Conservation (phyloP, 2,113 vertebrate species). For the Heptranchias perlo region DNA sequence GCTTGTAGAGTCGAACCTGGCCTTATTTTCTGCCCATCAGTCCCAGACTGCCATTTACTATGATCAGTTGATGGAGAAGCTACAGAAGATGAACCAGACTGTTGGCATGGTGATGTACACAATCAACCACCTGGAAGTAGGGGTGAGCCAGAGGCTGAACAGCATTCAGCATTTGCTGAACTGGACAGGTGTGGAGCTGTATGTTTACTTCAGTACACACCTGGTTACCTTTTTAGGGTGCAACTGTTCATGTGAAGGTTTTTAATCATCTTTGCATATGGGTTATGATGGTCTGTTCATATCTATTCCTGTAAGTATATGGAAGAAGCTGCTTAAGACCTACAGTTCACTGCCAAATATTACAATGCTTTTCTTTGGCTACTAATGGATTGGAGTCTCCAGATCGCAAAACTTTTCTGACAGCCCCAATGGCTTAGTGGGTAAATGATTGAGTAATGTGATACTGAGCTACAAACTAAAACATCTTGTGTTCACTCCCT, state of each 20-base stretch:
- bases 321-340: too few relatives aligned
- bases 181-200: constrained; percentile 56
- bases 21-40: constrained; percentile 62
- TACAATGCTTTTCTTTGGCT: too few relatives aligned
- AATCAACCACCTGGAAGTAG: constrained; percentile 54
- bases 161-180: constrained; percentile 56
- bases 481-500: too few relatives aligned
- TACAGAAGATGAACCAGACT: constrained; percentile 65
- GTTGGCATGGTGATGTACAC: constrained; percentile 56
- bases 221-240: not conserved
- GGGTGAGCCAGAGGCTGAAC: constrained; percentile 58
- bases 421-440: too few relatives aligned
- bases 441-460: too few relatives aligned
- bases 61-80: constrained; percentile 59
- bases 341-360: too few relatives aligned
- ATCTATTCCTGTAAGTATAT: too few relatives aligned
- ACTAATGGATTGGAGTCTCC: too few relatives aligned
- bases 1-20: constrained; percentile 57
- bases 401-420: too few relatives aligned
- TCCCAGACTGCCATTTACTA: constrained; percentile 58
- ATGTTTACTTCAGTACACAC: too few relatives aligned
- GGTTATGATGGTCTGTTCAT: too few relatives aligned
- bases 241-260: not conserved
- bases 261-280: not conserved
- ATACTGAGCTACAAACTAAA: too few relatives aligned